Conservation (phyloP, 2,888 invertebrate genomes). For the Erebia epiphron region DNA sequence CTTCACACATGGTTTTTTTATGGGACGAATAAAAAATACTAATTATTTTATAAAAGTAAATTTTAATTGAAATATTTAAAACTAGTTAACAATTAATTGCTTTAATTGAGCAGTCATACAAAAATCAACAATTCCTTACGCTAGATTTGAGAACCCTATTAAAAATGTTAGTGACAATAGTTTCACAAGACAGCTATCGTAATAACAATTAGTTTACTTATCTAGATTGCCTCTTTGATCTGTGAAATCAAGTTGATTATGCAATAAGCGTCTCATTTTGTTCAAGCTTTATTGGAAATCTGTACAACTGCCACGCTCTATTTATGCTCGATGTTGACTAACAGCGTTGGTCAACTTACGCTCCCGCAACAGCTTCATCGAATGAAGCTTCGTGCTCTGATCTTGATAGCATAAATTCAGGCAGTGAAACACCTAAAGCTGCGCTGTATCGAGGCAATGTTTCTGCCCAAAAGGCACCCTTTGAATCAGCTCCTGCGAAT, state of each 20-base stretch:
- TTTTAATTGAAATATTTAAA: constrained; percentile 63
- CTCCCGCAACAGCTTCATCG: constrained; percentile 80
- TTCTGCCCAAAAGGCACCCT: constrained; percentile 86
- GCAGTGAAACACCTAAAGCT: constrained; percentile 84
- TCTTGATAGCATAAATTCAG: constrained; percentile 86
- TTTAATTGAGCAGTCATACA: constrained; percentile 28
- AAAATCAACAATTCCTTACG: constrained; percentile 31
- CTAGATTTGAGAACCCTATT: constrained; percentile 16
- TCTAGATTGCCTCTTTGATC: constrained; percentile 43
- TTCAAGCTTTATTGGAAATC: constrained; percentile 63
- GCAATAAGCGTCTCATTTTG: constrained; percentile 64
- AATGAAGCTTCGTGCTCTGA: constrained; percentile 87
- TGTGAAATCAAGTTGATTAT: constrained; percentile 71
- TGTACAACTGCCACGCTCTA: constrained; percentile 77
- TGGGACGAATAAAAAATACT: background rate
- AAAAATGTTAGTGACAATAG: constrained; percentile 12
- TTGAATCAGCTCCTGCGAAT: constrained; percentile 80
- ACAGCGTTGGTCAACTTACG: constrained; percentile 63
- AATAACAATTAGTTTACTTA: constrained; percentile 21
- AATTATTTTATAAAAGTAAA: constrained; percentile 48
- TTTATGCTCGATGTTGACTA: constrained; percentile 65
- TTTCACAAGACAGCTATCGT: constrained; percentile 20
- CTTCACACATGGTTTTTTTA: too few relatives aligned
- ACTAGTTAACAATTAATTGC: constrained; percentile 76
- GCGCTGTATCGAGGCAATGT: constrained; percentile 86